phyloP scores from a whole-genome alignment of 2,113 vertebrate species.

The Gopherus evgoodei region DNA sequence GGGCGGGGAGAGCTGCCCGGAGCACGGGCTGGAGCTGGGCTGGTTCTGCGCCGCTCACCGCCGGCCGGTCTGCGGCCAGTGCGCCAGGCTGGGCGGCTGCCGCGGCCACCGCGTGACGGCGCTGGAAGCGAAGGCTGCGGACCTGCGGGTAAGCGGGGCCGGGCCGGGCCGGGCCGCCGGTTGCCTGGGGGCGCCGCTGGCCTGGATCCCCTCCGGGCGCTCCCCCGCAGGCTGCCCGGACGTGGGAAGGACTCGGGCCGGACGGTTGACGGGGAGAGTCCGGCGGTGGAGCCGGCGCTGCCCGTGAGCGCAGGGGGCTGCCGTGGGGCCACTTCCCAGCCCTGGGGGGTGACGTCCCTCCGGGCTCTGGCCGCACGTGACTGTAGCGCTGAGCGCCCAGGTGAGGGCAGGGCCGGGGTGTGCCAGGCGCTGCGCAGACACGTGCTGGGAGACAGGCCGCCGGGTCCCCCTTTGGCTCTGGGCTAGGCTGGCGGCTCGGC shows the following conservation, averaged over 20 bases:
- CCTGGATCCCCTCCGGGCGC: not conserved
- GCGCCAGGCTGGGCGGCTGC: slow-evolving; percentile 79
- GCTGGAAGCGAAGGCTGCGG: slow-evolving; percentile 78
- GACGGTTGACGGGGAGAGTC: too few relatives aligned
- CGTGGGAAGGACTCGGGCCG: too few relatives aligned
- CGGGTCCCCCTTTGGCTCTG: too few relatives aligned
- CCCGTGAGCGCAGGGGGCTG: too few relatives aligned
- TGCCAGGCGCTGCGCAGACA: not conserved
- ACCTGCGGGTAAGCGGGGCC: slow-evolving; percentile 82
- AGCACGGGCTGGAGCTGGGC: slow-evolving; percentile 77
- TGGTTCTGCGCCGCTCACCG: slow-evolving; percentile 85
- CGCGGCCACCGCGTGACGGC: slow-evolving; percentile 80
- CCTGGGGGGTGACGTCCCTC: not conserved
- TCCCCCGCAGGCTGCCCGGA: not conserved
- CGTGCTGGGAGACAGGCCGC: not conserved
- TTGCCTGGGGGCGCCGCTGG: not conserved
- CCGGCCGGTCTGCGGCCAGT: slow-evolving; percentile 82
- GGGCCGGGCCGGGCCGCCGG: not conserved
- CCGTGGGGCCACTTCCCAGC: too few relatives aligned
- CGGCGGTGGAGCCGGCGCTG: not conserved
- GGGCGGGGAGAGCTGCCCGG: slow-evolving; percentile 62
- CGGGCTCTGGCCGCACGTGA: too few relatives aligned
- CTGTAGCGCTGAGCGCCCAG: too few relatives aligned
- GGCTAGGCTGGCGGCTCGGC: not conserved
- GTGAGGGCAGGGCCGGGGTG: not conserved